A percentile compares a stretch with the other conserved stretches of the same genome.
Conservation (phyloP, 2,797 vertebrate genomes). For the Enteromius anoplus region DNA sequence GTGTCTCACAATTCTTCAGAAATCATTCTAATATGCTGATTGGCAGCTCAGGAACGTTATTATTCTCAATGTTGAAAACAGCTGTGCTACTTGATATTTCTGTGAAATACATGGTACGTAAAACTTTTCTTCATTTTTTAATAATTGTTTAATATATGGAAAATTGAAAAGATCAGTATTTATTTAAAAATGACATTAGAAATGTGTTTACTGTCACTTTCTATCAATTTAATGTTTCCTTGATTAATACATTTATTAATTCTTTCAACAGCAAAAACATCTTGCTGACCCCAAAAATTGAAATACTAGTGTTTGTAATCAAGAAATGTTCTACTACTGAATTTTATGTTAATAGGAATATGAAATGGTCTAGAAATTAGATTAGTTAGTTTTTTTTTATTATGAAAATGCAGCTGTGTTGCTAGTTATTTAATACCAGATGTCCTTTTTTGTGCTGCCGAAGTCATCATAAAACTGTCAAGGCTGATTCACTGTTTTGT, state of each 20-base stretch:
- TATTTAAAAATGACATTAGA: background rate
- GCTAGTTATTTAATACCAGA: background rate
- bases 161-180: background rate
- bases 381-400: background rate
- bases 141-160: background rate
- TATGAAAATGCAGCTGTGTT: background rate
- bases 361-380: background rate
- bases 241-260: background rate
- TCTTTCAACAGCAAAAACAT: background rate
- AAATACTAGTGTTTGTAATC: background rate
- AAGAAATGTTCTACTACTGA: background rate
- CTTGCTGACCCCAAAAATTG: background rate
- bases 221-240: background rate
- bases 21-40: background rate
- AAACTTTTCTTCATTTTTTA: background rate
- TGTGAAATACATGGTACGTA: background rate
- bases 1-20: background rate
- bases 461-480: background rate
- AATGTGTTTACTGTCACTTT: background rate
- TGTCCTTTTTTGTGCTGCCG: background rate
- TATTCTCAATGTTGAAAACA: background rate
- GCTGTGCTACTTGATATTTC: background rate
- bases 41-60: background rate
- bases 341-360: background rate
- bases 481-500: conserved; percentile 4